These are phyloP conservation scores for Leucophenga maculata DNA, from an alignment of 2,888 invertebrate genomes.

Conservation along the genomic window DNA sequence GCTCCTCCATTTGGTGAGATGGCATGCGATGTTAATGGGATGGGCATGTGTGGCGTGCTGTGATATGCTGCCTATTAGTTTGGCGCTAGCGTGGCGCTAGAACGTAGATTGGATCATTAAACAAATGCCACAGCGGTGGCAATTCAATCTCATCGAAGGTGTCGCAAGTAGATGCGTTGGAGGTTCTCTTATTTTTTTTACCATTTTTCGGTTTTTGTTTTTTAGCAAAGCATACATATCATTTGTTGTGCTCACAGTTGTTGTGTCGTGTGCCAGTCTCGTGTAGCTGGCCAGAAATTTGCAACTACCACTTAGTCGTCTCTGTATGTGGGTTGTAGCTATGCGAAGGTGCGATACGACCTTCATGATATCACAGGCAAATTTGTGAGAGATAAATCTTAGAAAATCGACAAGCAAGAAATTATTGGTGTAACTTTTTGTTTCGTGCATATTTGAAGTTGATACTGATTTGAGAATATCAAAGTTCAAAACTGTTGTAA, in stretches of 20 bases:
- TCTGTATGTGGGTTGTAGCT: not conserved
- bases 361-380: slow-evolving; percentile 11
- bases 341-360: not conserved
- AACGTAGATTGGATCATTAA: slow-evolving; percentile 7
- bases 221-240: not conserved
- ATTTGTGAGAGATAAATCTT: not conserved
- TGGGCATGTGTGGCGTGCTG: not conserved
- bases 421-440: not conserved
- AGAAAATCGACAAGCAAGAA: not conserved
- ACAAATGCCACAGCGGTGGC: slow-evolving; percentile 17
- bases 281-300: not conserved
- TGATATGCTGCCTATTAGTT: not conserved
- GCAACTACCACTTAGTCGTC: too few species aligned
- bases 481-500: too few species aligned
- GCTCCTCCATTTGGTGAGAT: not conserved
- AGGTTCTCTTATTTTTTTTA: too few species aligned
- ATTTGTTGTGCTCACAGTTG: not conserved
- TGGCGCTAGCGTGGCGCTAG: not conserved
- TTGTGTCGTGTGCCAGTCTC: slow-evolving; percentile 7
- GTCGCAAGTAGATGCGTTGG: not conserved
- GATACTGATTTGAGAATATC: too few species aligned
- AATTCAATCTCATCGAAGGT: not conserved
- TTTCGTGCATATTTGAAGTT: too few species aligned
- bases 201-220: too few species aligned
- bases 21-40: not conserved